phyloP scores from a whole-genome alignment of 2,888 invertebrate genomes.

The Syrista parreyssii region DNA sequence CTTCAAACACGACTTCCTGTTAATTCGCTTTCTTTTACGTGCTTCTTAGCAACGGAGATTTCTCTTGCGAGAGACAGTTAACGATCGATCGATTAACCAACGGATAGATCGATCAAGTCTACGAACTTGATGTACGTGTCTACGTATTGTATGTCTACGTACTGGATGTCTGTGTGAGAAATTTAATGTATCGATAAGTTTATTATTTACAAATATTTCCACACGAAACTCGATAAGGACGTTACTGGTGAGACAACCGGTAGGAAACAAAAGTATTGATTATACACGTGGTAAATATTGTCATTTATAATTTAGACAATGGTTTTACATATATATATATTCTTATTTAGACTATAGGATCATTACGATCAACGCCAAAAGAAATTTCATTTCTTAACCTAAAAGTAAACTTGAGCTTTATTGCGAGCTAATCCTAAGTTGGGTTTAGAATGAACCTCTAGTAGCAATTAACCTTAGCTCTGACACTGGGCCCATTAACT shows the following conservation, averaged over 20 bases:
- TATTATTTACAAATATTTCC: neutral
- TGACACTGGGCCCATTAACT: conserved; percentile 8
- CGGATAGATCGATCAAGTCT: neutral
- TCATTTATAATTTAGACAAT: neutral
- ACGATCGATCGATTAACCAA: neutral
- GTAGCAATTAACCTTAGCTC: conserved; percentile 17
- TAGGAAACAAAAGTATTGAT: neutral
- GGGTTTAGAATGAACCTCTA: neutral
- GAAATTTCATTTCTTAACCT: neutral
- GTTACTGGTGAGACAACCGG: neutral
- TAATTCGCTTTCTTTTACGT: neutral
- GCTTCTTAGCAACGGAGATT: neutral
- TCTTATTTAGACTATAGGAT: neutral
- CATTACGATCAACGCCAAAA: neutral
- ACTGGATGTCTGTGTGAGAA: neutral
- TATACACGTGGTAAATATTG: neutral
- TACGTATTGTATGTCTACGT: no score
- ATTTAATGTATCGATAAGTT: neutral
- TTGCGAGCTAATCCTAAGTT: neutral
- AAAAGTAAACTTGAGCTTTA: conserved; percentile 1
- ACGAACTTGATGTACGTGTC: neutral
- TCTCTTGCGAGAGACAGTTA: neutral
- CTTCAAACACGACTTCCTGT: conserved; percentile 35
- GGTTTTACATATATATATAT: neutral
- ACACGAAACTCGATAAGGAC: neutral